phyloP scores from a whole-genome alignment of 2,113 vertebrate genomes.

The Hemiprocne comata region DNA sequence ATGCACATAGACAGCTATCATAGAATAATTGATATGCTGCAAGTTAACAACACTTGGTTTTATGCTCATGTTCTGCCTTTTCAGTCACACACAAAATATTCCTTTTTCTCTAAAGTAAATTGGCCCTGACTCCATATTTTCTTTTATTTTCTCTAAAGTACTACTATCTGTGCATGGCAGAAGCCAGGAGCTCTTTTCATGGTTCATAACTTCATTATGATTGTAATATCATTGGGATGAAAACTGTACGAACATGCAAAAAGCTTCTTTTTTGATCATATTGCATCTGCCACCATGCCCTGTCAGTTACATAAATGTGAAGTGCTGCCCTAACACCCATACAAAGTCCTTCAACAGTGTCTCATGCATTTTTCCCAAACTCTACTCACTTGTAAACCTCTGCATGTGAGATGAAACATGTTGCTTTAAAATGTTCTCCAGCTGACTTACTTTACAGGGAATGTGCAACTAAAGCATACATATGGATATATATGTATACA shows the following conservation, averaged over 20 bases:
- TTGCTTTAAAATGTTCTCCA: background rate
- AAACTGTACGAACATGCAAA: background rate
- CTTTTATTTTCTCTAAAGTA: background rate
- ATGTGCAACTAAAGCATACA: background rate
- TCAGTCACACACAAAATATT: background rate
- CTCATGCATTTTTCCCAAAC: background rate
- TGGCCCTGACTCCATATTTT: background rate
- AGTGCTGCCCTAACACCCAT: rapidly evolving
- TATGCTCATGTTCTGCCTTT: background rate
- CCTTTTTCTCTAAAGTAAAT: background rate
- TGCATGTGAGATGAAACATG: background rate
- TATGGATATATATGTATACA: background rate
- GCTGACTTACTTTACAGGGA: background rate
- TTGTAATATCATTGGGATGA: background rate
- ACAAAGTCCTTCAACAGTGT: background rate
- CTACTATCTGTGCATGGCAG: background rate
- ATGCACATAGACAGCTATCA: background rate
- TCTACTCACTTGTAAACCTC: background rate
- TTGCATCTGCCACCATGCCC: background rate
- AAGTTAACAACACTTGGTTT: background rate
- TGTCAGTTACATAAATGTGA: rapidly evolving
- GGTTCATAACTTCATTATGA: background rate
- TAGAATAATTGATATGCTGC: background rate
- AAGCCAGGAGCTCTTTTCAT: background rate
- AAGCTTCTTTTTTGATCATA: background rate